Evolutionary conservation across 2,888 invertebrate genomes (phyloP), one percentile per base, ranked within the genome.

Genomic region (Scaptomyza caliginosa): DNA sequence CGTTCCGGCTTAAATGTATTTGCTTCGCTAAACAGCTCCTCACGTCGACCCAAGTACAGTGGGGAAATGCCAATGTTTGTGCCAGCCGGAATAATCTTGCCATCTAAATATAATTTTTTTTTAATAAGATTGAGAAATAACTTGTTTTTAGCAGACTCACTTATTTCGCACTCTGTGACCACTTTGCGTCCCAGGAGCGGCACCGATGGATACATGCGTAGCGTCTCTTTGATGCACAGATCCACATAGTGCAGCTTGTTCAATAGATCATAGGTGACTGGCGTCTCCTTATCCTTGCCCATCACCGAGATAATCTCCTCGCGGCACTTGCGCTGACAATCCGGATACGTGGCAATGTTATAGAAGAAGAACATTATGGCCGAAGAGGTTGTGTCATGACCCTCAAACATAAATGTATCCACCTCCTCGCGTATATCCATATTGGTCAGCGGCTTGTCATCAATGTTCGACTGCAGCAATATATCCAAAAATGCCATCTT

Each of bases 341-440:
- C 90, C 1, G 91, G 92, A 87, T 92, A 74, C 23, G 87, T 86
- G 1, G 92, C 92, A 38, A 93, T 85, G 63, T 91, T 90, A 66
- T 92, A 93, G 23, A 93, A 89, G 46, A 92, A 87, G 90, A 93
- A 93, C 58, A 90, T 90, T 10, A 93, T 90, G 2, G 92, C 92
- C 11, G 93, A 91, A 0, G 93, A 91, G 8, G 93, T 93, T 3
- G 93, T 93, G 60, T 93, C 92, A 57, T 93, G 92, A 0, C 92
- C 93, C 90, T 93, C 95, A 89, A 95, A 95, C 94, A 95, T 94
- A 74, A 95, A 95, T 0, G 95, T 95, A 72, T 95, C 94, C 0
- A 95, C 94, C 91, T 95, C 94, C 86, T 95, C 94, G 54, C 94
- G 92, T 39, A 95, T 93, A 64, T 93, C 93, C 26, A 93, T 88